Conservation (phyloP, 2,888 invertebrate genomes). For the Schizaphis graminum region DNA sequence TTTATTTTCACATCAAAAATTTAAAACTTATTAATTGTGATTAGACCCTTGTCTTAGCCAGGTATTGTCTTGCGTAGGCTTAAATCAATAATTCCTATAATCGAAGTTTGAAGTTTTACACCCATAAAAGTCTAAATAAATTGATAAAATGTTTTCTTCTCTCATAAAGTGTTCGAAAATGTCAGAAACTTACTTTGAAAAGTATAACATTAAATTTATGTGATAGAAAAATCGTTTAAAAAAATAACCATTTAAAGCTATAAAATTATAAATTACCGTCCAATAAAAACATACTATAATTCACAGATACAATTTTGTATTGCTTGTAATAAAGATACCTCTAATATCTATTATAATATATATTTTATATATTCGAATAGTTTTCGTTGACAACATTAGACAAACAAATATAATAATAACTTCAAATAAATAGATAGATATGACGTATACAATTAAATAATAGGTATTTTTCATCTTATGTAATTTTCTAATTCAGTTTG, state of each 20-base stretch:
- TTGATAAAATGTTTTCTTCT: not conserved
- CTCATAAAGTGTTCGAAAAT: not conserved
- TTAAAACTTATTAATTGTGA: conserved; percentile 10
- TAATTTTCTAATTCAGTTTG: not conserved
- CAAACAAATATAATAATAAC: not conserved
- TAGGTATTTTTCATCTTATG: not conserved
- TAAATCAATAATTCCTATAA: conserved; percentile 19
- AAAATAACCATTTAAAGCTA: not conserved
- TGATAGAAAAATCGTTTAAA: not conserved
- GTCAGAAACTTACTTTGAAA: not conserved
- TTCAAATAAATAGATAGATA: not conserved
- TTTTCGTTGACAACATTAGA: not conserved
- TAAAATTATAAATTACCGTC: not conserved
- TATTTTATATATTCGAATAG: not conserved
- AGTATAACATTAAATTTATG: not conserved
- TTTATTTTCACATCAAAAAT: conserved; percentile 23
- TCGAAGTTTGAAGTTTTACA: not conserved
- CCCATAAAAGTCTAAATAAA: not conserved
- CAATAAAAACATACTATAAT: not conserved
- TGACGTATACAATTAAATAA: not conserved
- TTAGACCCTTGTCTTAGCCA: not conserved
- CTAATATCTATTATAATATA: not conserved
- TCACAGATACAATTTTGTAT: not conserved
- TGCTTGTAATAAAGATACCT: not conserved
- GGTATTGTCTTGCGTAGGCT: not conserved